Percentiles rank a stretch among this genome's conserved stretches.
These are phyloP conservation scores for Mesopsocus fuscifrons DNA, from an alignment of 2,888 invertebrate genomes.

Conservation along the genomic window DNA sequence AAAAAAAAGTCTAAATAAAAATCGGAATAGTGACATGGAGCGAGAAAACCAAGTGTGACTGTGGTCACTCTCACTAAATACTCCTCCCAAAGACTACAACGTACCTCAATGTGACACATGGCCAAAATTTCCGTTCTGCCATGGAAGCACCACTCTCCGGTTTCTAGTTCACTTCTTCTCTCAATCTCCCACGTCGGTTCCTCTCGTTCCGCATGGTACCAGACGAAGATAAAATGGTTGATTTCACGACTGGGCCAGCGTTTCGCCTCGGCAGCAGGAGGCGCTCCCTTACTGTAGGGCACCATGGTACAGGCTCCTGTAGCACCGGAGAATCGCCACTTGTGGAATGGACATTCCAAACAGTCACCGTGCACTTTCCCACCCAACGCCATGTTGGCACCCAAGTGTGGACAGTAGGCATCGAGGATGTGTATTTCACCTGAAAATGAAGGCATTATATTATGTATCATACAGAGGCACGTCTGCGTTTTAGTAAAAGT, in stretches of 20 bases:
- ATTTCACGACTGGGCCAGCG: conserved; percentile 48
- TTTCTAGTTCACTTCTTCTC: conserved; percentile 32
- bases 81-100: too few species aligned
- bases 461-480: too few species aligned
- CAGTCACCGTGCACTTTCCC: conserved; percentile 58
- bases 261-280: conserved; percentile 44
- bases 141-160: conserved; percentile 39
- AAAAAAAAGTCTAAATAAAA: too few species aligned
- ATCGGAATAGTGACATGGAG: too few species aligned
- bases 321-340: conserved; percentile 60
- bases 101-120: conserved; percentile 58
- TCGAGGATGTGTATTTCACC: conserved; percentile 50
- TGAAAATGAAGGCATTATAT: too few species aligned
- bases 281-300: conserved; percentile 48
- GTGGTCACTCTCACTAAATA: too few species aligned
- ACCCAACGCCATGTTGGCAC: conserved; percentile 67
- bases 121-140: conserved; percentile 63
- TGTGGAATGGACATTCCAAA: conserved; percentile 77
- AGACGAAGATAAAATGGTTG: conserved; percentile 58
- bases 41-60: too few species aligned
- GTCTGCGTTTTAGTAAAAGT: too few species aligned
- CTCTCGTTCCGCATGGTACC: conserved; percentile 57
- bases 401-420: conserved; percentile 80
- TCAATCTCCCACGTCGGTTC: conserved; percentile 49
- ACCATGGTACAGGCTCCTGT: conserved; percentile 53